Conservation (phyloP, 2,797 vertebrate species). For the Australoheros facetus region DNA sequence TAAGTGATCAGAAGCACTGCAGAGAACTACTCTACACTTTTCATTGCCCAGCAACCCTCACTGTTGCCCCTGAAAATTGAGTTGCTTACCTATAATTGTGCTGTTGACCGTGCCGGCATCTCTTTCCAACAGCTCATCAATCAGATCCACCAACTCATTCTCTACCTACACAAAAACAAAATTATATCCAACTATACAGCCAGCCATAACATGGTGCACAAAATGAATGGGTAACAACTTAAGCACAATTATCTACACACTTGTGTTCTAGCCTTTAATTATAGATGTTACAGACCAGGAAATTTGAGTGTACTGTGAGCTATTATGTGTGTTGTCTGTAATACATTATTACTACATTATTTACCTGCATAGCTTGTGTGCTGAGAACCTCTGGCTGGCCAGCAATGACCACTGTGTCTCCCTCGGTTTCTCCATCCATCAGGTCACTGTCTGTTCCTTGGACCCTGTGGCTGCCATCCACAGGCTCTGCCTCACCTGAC, state of each 20-base stretch:
- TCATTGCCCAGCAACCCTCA: not conserved
- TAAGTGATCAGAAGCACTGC: not conserved
- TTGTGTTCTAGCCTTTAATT: not conserved
- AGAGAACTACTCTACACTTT: not conserved
- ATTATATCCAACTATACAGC: slow-evolving; percentile 3
- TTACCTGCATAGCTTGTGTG: slow-evolving; percentile 95
- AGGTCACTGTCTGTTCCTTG: slow-evolving; percentile 90
- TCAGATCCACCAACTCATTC: slow-evolving; percentile 95
- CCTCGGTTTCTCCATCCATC: slow-evolving; percentile 94
- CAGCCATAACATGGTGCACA: not conserved
- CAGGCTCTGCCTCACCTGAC: slow-evolving; percentile 88
- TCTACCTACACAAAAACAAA: slow-evolving; percentile 83
- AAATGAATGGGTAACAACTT: not conserved
- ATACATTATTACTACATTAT: slow-evolving; percentile 4
- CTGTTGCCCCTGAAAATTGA: not conserved
- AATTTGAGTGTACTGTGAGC: not conserved
- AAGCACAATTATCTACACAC: not conserved
- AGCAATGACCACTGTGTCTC: slow-evolving; percentile 91
- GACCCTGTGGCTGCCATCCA: slow-evolving; percentile 88
- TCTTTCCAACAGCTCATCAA: slow-evolving; percentile 93
- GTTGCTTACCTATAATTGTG: slow-evolving; percentile 90
- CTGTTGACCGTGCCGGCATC: slow-evolving; percentile 90
- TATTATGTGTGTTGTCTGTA: not conserved
- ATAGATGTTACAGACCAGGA: not conserved
- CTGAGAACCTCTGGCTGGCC: slow-evolving; percentile 93